Conservation (phyloP, 2,797 vertebrate species). For the Eulemur albifrons region DNA sequence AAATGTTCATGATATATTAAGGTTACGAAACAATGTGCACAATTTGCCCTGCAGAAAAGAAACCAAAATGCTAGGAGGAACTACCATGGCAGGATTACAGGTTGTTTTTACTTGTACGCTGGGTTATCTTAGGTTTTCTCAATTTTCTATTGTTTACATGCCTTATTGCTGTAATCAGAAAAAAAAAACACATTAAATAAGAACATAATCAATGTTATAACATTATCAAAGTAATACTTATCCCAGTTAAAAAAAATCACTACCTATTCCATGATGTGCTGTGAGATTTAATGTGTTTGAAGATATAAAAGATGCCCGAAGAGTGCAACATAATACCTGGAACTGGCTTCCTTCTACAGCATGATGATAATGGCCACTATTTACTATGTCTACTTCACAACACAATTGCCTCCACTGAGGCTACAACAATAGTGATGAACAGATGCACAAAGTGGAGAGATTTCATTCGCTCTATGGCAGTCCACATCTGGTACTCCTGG, state of each 20-base stretch:
- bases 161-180: background rate
- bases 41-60: background rate
- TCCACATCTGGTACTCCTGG: background rate
- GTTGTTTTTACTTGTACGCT: background rate
- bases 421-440: background rate
- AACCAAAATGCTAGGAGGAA: background rate
- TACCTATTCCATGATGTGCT: background rate
- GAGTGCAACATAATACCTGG: rapidly evolving
- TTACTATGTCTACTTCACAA: rapidly evolving
- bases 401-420: background rate
- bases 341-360: background rate
- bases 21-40: background rate
- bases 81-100: background rate
- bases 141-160: background rate
- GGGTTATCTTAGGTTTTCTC: background rate
- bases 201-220: background rate
- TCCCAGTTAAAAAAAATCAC: background rate
- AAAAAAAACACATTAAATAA: background rate
- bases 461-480: background rate
- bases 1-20: background rate
- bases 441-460: background rate
- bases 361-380: background rate
- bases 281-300: background rate
- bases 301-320: background rate
- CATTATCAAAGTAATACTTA: conserved; percentile 3